phyloP scores from a whole-genome alignment of 1,140 invertebrate genomes.

The Rhyzopertha dominica region DNA sequence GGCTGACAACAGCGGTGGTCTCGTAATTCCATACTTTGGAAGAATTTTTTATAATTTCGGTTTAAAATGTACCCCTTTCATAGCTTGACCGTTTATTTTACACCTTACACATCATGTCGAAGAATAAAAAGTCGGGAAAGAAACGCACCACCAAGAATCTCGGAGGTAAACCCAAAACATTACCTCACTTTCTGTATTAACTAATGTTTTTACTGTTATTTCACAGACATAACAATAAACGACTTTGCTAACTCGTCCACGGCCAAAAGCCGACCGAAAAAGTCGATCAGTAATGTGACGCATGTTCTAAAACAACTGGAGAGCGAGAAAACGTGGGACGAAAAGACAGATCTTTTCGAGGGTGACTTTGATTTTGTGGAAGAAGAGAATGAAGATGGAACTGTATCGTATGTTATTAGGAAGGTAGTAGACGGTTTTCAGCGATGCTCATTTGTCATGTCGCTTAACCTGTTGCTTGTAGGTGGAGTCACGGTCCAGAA shows the following conservation, averaged over 20 bases:
- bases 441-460: too few relatives aligned
- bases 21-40: conserved; percentile 18
- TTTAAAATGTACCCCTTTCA: conserved; percentile 17
- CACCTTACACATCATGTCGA: conserved; percentile 21
- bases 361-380: conserved; percentile 46
- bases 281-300: conserved; percentile 46
- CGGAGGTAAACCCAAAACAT: conserved; percentile 27
- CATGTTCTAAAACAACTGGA: conserved; percentile 43
- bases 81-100: conserved; percentile 19
- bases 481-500: conserved; percentile 25
- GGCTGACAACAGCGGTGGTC: conserved; percentile 29
- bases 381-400: conserved; percentile 49
- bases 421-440: conserved; percentile 15
- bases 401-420: conserved; percentile 42
- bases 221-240: conserved; percentile 62
- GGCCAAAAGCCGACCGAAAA: conserved; percentile 51
- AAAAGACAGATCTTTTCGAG: conserved; percentile 52
- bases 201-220: conserved; percentile 16
- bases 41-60: conserved; percentile 19
- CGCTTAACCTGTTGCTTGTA: too few relatives aligned
- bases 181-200: not conserved
- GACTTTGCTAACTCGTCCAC: conserved; percentile 58
- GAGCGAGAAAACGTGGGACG: conserved; percentile 53
- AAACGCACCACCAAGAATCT: conserved; percentile 22
- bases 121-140: conserved; percentile 29